Evolutionary conservation across 2,888 invertebrate genomes (phyloP), one percentile per base, ranked within the genome.

Genomic region (Pteria penguin): DNA sequence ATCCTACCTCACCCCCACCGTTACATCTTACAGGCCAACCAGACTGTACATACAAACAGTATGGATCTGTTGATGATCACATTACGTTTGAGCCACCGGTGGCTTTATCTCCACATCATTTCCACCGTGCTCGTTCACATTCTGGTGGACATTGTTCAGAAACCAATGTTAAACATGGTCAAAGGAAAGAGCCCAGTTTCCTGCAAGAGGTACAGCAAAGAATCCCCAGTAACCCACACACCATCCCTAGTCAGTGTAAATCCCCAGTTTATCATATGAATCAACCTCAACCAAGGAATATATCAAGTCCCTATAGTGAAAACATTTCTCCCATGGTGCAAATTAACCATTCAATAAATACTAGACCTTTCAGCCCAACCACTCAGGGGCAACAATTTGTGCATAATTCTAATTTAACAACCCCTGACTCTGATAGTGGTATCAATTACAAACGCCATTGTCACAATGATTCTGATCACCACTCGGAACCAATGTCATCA

Each of bases 391-490:
- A 54, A 11, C 65, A 66, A 27, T 29, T 54, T 32, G 14, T 31
- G 11, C 45, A 78, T 58, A 76, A 77, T 45, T 45, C 45, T 14
- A 14, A 14, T 54, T 75, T 77, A 55, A 63, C 75, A 29, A 73
- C 79, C n/a, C 86, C 84, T 2, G 87, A 87, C 67, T 86, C 87
- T 3, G 87, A 86, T 70, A 85, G 85, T 83, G 86, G 86, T 69
- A 66, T 84, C 55, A 80, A 83, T 61, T 82, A 80, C 69, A 81
- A 79, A 55, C 79, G 78, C 63, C 72, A 69, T 18, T 76, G 82
- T 26, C 80, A 80, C 8, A 82, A 84, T 80, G 89, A 90, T 72
- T 86, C 88, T 0, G 89, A 90, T 76, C 89, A 89, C 58, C 87
- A 89, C 75, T 89, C 89, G 0, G 89, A 90, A 69, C 88, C 89